Conservation (phyloP, 2,113 vertebrate genomes). For the Datnioides undecimradiatus region DNA sequence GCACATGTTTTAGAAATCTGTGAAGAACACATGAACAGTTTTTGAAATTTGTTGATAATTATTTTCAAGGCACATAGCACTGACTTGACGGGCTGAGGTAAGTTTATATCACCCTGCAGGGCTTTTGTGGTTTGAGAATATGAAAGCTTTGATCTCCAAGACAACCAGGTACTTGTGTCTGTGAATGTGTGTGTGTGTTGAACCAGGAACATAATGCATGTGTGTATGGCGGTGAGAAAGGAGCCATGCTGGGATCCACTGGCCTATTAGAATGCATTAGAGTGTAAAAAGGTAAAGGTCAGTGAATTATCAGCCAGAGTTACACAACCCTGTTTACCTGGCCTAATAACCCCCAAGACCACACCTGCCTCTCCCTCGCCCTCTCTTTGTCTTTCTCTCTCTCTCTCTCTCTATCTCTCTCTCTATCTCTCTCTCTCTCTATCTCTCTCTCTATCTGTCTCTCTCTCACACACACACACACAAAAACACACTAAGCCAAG, state of each 20-base stretch:
- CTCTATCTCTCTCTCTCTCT: not conserved
- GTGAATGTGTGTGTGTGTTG: conserved; percentile 14
- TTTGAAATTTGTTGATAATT: conserved; percentile 4
- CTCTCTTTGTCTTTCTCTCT: not conserved
- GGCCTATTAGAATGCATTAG: conserved; percentile 77
- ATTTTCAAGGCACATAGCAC: not conserved
- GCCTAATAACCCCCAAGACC: conserved; percentile 64
- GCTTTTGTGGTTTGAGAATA: conserved; percentile 41
- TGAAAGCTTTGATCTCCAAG: conserved; percentile 59
- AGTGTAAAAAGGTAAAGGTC: conserved; percentile 77
- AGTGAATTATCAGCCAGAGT: conserved; percentile 78
- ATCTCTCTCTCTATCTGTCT: not conserved
- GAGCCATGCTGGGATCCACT: conserved; percentile 46
- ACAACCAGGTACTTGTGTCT: conserved; percentile 53
- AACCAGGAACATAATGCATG: conserved; percentile 30
- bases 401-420: not conserved
- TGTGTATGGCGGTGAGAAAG: conserved; percentile 42
- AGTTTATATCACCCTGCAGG: not conserved
- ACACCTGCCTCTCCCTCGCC: conserved; percentile 49
- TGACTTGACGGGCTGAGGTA: conserved; percentile 1
- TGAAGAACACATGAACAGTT: not conserved
- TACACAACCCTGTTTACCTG: conserved; percentile 76
- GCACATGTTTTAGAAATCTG: not conserved
- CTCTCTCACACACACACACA: not conserved
- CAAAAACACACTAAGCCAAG: not conserved